These are phyloP conservation scores for Scortum barcoo DNA, from an alignment of 2,113 vertebrate species.

Conservation along the genomic window DNA sequence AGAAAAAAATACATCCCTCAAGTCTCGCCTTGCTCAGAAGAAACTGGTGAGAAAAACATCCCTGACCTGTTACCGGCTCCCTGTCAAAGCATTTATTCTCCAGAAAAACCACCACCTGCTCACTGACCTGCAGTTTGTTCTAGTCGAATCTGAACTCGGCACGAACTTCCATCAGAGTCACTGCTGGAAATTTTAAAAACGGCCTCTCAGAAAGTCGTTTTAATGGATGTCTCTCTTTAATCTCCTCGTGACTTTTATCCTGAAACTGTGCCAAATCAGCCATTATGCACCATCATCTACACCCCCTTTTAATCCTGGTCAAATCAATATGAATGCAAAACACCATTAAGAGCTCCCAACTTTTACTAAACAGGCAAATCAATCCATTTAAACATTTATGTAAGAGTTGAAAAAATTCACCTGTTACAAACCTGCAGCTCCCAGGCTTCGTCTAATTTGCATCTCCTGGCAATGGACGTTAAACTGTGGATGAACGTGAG, in stretches of 20 bases:
- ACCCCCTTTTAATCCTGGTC: neutral
- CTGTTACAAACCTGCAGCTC: neutral
- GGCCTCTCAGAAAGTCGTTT: neutral
- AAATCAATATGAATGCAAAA: neutral
- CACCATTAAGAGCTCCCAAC: neutral
- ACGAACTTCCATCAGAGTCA: too few species aligned
- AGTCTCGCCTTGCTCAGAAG: neutral
- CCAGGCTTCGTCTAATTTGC: neutral
- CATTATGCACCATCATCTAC: conserved; percentile 1
- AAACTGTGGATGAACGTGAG: too few species aligned
- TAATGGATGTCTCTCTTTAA: conserved; percentile 1
- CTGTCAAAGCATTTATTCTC: too few species aligned
- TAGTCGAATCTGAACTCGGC: too few species aligned
- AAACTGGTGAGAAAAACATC: neutral
- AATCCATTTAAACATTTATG: neutral
- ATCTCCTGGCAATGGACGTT: neutral
- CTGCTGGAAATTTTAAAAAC: too few species aligned
- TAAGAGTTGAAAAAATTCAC: too few species aligned
- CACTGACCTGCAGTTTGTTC: too few species aligned
- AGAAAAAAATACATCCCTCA: neutral
- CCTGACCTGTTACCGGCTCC: neutral
- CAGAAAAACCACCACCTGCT: neutral
- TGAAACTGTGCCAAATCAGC: neutral
- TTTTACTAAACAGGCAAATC: neutral
- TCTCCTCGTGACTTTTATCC: neutral